Percentiles rank a stretch among this genome's conserved stretches.
Evolutionary conservation across 2,888 invertebrate genomes (phyloP).

Genomic region (Sesamia inferens): DNA sequence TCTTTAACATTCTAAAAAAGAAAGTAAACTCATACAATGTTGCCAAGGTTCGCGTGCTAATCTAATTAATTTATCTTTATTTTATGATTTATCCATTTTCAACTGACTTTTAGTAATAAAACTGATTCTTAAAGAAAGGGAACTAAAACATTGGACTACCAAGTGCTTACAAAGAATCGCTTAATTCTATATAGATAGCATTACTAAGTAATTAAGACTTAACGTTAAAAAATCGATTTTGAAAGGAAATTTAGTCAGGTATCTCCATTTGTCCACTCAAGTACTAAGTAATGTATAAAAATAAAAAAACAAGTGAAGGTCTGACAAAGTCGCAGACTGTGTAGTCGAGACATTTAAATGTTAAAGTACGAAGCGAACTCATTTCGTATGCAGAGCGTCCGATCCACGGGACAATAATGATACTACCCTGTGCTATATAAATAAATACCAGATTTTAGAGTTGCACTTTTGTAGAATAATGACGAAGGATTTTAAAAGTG

Average conservation of each 20-base stretch:
- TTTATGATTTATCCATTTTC: background rate
- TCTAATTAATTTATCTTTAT: background rate
- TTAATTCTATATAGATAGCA: too few species aligned
- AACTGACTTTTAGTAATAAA: background rate
- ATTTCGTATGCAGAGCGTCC: slow-evolving; percentile 22
- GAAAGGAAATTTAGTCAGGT: background rate
- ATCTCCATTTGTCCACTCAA: background rate
- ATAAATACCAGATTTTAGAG: slow-evolving; percentile 12
- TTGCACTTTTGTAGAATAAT: slow-evolving; percentile 1
- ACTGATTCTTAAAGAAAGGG: background rate
- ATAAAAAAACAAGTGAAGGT: background rate
- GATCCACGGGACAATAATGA: slow-evolving; percentile 5
- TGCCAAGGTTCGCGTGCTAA: background rate
- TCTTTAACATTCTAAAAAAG: background rate
- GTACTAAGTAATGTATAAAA: background rate
- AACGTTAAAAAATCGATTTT: background rate
- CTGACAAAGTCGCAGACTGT: slow-evolving; percentile 7
- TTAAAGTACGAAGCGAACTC: slow-evolving; percentile 28
- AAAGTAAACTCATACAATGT: background rate
- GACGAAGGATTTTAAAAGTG: background rate
- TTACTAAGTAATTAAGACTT: background rate
- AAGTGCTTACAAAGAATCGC: too few species aligned
- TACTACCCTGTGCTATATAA: background rate
- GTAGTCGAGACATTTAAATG: slow-evolving; percentile 42
- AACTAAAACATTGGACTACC: background rate